Conservation (phyloP, 2,113 vertebrate species). For the Tragelaphus buxtoni region DNA sequence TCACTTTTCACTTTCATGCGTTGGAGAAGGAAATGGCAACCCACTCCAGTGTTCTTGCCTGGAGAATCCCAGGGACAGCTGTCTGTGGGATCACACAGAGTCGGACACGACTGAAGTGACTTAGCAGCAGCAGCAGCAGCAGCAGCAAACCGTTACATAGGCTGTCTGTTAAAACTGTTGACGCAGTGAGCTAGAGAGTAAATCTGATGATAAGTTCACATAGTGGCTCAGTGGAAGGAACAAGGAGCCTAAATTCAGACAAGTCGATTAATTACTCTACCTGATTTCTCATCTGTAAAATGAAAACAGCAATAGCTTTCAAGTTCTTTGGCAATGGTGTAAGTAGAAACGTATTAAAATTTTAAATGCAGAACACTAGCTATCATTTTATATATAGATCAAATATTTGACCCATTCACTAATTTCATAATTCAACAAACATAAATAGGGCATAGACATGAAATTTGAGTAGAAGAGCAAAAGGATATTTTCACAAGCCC, state of each 20-base stretch:
- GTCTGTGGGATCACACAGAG: too few species aligned
- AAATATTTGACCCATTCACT: constrained; percentile 36
- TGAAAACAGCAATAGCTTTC: neutral
- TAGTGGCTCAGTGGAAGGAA: neutral
- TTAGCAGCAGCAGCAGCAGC: too few species aligned
- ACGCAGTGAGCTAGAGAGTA: neutral
- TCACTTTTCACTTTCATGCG: too few species aligned
- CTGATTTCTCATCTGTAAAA: neutral
- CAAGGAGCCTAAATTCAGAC: neutral
- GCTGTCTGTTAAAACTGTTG: neutral
- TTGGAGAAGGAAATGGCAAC: too few species aligned
- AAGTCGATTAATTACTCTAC: neutral
- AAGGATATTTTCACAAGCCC: constrained; percentile 18
- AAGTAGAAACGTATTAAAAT: neutral
- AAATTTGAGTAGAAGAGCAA: constrained; percentile 29
- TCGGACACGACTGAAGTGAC: too few species aligned
- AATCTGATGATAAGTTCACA: neutral
- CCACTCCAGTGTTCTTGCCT: too few species aligned
- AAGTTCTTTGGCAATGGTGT: neutral
- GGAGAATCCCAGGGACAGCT: too few species aligned
- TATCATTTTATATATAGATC: neutral
- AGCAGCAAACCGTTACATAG: neutral
- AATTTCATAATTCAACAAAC: constrained; percentile 43
- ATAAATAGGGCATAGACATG: constrained; percentile 6
- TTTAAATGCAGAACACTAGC: neutral